These are phyloP conservation scores for Phalacrocorax aristotelis DNA, from an alignment of 2,113 vertebrate genomes.

Conservation along the genomic window DNA sequence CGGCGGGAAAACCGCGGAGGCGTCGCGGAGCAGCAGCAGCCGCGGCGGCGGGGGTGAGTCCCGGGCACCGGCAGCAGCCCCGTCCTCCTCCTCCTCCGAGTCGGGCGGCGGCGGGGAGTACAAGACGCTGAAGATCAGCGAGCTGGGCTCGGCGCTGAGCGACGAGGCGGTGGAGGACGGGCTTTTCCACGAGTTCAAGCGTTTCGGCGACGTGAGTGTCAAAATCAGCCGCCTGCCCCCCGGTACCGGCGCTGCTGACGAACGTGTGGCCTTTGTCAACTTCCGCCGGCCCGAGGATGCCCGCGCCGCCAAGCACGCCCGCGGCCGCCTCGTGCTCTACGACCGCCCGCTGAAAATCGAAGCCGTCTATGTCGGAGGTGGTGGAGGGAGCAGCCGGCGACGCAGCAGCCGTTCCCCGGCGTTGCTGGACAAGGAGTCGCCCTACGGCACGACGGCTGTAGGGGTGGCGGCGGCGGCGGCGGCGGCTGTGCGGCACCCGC, in stretches of 20 bases:
- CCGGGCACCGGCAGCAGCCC: constrained; percentile 45
- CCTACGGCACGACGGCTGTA: too few species aligned
- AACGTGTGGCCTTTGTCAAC: constrained; percentile 93
- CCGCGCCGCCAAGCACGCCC: constrained; percentile 90
- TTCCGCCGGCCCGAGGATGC: constrained; percentile 93
- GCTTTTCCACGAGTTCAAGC: constrained; percentile 96
- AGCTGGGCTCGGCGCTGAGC: constrained; percentile 90
- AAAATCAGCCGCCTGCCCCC: constrained; percentile 88
- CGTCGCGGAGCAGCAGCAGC: constrained; percentile 40
- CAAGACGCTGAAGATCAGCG: constrained; percentile 96
- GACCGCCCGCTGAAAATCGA: constrained; percentile 94
- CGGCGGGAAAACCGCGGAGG: too few species aligned
- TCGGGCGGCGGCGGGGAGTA: constrained; percentile 81
- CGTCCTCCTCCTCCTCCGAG: constrained; percentile 44
- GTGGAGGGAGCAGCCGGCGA: constrained; percentile 75
- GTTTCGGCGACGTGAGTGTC: constrained; percentile 94
- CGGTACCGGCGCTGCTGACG: constrained; percentile 73
- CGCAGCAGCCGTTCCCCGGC: constrained; percentile 88
- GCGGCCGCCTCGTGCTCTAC: constrained; percentile 90
- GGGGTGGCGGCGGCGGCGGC: too few species aligned
- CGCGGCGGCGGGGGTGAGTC: constrained; percentile 75
- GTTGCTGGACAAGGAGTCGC: too few species aligned
- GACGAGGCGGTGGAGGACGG: constrained; percentile 96
- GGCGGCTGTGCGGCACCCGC: too few species aligned
- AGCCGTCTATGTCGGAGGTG: constrained; percentile 83